Evolutionary conservation across 23 tunicate genomes (phyloP), one percentile per base, ranked within the genome.

Genomic region (Styela clava): DNA sequence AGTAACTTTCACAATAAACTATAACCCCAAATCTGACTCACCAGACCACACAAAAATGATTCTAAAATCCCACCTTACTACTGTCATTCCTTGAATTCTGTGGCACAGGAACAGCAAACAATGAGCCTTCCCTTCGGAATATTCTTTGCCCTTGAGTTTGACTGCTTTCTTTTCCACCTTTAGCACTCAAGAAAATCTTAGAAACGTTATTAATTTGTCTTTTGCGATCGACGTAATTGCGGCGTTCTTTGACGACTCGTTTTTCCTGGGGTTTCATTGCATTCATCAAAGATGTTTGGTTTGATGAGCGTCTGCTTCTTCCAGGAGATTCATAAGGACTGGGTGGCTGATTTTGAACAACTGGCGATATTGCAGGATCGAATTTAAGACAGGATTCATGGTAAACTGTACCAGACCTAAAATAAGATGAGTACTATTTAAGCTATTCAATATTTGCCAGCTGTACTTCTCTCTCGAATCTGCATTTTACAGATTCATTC

Each of bases 381-480:
- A 69, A 74, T 62, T 80, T 73, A 74, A 89, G 34, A 80, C 95
- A 89, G 56, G 78, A 25, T 74, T 89, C 82, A 76, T 89, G 95
- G 65, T 89, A 89, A 5, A 77, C 89, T 34, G 77, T 85, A 31
- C 95, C 95, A 65, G 81, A 81, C 20, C 95, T 89, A 61, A 30
- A 73, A 69, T 67, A 12, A 44, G n/a, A n/a, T n/a, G n/a, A n/a
- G n/a, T n/a, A n/a, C n/a, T n/a, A n/a, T n/a, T n/a, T n/a, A 24
- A 78, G 27, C 24, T 18, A 68, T 29, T n/a, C 28, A 78, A 61
- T 9, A 78, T 52, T 19, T 18, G 9, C 20, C 56, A 61, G 24
- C 25, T 68, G 23, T 19, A n/a, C 24, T 19, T 73, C 61, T 31
- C n/a, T n/a, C n/a, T n/a, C n/a, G n/a, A n/a, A n/a, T n/a, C n/a